phyloP scores from a whole-genome alignment of 2,113 vertebrate genomes.

The Stegostoma tigrinum region DNA sequence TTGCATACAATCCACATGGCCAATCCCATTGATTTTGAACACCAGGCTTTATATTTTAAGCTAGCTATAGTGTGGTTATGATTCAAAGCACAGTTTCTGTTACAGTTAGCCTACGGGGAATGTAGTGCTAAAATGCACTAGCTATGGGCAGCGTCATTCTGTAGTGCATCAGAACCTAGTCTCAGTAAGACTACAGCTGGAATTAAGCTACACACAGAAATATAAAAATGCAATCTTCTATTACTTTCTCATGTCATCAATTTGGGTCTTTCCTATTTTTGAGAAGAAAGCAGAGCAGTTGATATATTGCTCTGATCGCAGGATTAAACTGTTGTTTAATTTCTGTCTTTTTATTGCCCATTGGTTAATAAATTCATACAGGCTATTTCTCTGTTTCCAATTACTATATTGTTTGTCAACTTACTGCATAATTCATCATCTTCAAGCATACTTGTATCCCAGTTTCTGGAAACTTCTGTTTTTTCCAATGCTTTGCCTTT shows the following conservation, averaged over 20 bases:
- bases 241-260: not conserved
- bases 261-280: not conserved
- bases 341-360: not conserved
- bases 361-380: not conserved
- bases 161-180: not conserved
- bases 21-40: not conserved
- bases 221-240: not conserved
- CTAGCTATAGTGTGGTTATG: not conserved
- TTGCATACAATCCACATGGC: not conserved
- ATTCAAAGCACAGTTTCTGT: not conserved
- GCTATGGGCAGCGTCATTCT: not conserved
- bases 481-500: not conserved
- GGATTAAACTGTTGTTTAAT: not conserved
- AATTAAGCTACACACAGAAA: not conserved
- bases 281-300: not conserved
- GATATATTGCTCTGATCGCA: not conserved
- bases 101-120: not conserved
- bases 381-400: not conserved
- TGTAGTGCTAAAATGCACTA: not conserved
- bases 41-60: not conserved
- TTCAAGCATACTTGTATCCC: not conserved
- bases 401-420: not conserved
- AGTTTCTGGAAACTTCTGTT: not conserved
- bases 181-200: not conserved
- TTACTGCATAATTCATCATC: not conserved